Evolutionary conservation across 2,113 vertebrate species (phyloP).

Genomic region (Sinocyclocheilus maitianheensis): DNA sequence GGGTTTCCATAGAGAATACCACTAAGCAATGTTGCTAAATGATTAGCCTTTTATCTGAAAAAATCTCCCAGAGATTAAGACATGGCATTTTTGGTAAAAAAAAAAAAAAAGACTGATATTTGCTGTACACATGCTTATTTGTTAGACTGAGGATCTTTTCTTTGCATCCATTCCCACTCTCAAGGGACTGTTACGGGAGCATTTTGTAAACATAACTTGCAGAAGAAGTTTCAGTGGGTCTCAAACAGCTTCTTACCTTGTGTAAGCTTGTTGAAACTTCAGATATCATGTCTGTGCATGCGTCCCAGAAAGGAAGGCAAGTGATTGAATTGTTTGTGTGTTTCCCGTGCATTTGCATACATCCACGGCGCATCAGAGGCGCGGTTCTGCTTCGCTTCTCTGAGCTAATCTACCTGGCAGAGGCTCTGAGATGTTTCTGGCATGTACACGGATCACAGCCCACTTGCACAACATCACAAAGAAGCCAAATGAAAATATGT

Average conservation of each 20-base stretch:
- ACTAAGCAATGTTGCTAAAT: too few species aligned
- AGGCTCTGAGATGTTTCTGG: conserved; percentile 73
- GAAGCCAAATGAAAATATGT: conserved; percentile 70
- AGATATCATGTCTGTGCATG: conserved; percentile 73
- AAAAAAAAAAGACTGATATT: conserved; percentile 6
- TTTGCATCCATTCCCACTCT: background rate
- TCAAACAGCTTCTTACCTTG: conserved; percentile 53
- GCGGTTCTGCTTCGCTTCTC: conserved; percentile 77
- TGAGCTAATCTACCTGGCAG: conserved; percentile 77
- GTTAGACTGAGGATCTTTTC: conserved; percentile 12
- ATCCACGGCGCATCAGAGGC: conserved; percentile 71
- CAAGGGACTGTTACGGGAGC: background rate
- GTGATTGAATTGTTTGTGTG: conserved; percentile 76
- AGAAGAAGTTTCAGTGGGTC: background rate
- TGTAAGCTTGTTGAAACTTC: conserved; percentile 68
- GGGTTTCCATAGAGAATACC: too few species aligned
- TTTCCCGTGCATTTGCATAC: conserved; percentile 78
- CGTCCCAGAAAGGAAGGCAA: conserved; percentile 70
- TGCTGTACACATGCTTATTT: background rate
- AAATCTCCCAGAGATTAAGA: background rate
- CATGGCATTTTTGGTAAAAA: background rate
- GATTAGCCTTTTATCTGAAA: background rate
- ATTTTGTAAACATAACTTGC: conserved; percentile 11
- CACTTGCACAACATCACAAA: conserved; percentile 66
- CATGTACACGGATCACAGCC: conserved; percentile 69